These are phyloP conservation scores for Charaxes varanes DNA, from an alignment of 1,140 invertebrate species.

Conservation along the genomic window DNA sequence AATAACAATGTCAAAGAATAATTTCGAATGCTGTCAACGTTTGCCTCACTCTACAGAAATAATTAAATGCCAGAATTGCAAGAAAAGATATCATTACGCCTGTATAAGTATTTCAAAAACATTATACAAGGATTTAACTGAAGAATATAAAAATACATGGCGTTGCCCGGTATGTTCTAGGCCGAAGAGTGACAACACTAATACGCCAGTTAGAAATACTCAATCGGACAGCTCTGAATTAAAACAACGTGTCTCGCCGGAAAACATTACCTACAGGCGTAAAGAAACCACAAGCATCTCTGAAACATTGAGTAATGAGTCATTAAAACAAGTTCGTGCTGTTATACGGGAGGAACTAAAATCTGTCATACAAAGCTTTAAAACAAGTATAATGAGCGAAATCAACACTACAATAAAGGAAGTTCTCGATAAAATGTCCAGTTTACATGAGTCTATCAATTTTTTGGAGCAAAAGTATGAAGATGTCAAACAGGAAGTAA, in stretches of 20 bases:
- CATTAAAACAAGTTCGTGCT: background rate
- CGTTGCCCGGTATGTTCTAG: slow-evolving; percentile 5
- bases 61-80: slow-evolving; percentile 1
- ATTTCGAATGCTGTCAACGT: slow-evolving; percentile 7
- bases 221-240: background rate
- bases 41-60: slow-evolving; percentile 2
- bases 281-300: background rate
- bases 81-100: slow-evolving; percentile 1
- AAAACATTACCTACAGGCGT: background rate
- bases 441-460: background rate
- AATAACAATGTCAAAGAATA: slow-evolving; percentile 5
- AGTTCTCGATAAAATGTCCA: slow-evolving; percentile 1
- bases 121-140: slow-evolving; percentile 2
- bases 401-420: background rate
- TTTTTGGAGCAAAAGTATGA: background rate
- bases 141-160: background rate
- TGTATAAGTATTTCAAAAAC: slow-evolving; percentile 1
- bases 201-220: slow-evolving; percentile 4
- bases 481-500: background rate
- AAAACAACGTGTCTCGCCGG: background rate
- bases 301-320: background rate
- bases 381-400: background rate
- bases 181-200: slow-evolving; percentile 2
- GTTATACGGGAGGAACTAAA: background rate
- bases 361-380: background rate